Evolutionary conservation across 1,140 invertebrate species (phyloP).

Genomic region (Leucophenga varia): DNA sequence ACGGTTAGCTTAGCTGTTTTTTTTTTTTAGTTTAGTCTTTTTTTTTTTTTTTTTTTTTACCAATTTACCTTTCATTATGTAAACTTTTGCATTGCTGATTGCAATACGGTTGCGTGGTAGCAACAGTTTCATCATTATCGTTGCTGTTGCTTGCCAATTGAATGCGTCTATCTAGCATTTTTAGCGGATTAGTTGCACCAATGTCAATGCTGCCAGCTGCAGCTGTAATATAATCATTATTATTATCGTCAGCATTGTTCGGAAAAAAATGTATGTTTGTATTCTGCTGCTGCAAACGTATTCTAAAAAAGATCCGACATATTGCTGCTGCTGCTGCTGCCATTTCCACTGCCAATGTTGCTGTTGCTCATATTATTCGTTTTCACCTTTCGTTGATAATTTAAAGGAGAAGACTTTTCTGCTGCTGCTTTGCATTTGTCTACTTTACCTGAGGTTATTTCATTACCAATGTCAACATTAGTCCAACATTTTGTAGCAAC

Average conservation of each 20-base stretch:
- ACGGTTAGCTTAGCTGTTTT: slow-evolving; percentile 10
- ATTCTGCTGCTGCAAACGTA: background rate
- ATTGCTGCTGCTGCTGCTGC: background rate
- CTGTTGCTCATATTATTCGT: slow-evolving; percentile 17
- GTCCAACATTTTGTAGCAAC: background rate
- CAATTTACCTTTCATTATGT: slow-evolving; percentile 47
- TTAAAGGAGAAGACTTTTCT: slow-evolving; percentile 43
- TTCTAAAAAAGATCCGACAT: background rate
- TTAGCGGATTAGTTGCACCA: too few species aligned
- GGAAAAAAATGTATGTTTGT: background rate
- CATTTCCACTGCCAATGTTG: slow-evolving; percentile 1
- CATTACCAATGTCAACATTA: slow-evolving; percentile 48
- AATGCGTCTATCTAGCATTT: too few species aligned
- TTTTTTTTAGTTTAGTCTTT: slow-evolving; percentile 6
- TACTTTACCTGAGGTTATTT: slow-evolving; percentile 36
- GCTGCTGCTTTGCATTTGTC: slow-evolving; percentile 2
- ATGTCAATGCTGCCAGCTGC: slow-evolving; percentile 4
- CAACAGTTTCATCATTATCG: background rate
- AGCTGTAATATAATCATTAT: slow-evolving; percentile 19
- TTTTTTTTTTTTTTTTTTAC: slow-evolving; percentile 23
- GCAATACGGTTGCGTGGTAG: background rate
- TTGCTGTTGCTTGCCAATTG: too few species aligned
- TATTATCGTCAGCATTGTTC: slow-evolving; percentile 1
- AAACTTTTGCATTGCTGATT: slow-evolving; percentile 25
- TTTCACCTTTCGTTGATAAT: too few species aligned